phyloP scores from a whole-genome alignment of 2,113 vertebrate species.

The Python bivittatus region DNA sequence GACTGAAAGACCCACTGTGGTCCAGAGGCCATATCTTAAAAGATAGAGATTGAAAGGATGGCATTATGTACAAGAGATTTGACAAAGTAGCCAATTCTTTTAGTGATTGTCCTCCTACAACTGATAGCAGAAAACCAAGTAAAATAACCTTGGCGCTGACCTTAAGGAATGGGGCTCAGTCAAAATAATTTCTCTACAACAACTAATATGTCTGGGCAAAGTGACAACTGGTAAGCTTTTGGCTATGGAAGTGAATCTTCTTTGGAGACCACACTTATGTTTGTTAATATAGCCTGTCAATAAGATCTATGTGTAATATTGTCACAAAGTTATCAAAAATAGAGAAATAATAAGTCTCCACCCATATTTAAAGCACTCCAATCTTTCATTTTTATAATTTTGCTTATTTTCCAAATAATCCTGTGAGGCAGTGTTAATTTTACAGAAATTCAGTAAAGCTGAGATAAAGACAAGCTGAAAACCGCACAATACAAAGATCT shows the following conservation, averaged over 20 bases:
- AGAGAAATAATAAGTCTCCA: neutral
- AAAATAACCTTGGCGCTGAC: conserved; percentile 71
- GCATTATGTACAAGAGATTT: conserved; percentile 23
- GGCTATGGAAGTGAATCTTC: conserved; percentile 63
- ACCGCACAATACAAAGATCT: neutral
- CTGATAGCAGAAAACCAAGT: conserved; percentile 55
- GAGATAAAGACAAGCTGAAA: neutral
- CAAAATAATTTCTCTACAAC: conserved; percentile 68
- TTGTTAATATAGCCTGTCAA: conserved; percentile 52
- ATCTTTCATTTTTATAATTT: conserved; percentile 17
- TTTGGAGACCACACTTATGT: conserved; percentile 45
- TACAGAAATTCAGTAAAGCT: neutral
- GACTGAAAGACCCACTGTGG: neutral
- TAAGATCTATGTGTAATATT: conserved; percentile 52
- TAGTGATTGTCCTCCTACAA: conserved; percentile 64
- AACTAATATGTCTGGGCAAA: conserved; percentile 72
- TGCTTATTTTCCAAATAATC: neutral
- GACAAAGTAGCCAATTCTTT: conserved; percentile 54
- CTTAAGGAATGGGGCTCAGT: conserved; percentile 68
- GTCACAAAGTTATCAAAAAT: neutral
- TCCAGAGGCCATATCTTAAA: neutral
- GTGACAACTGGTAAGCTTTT: conserved; percentile 70
- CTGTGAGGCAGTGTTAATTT: neutral
- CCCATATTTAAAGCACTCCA: conserved; percentile 40
- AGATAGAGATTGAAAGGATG: neutral